These are phyloP conservation scores for Caenorhabditis parvicauda DNA, from an alignment of 2,888 invertebrate genomes.

Conservation along the genomic window DNA sequence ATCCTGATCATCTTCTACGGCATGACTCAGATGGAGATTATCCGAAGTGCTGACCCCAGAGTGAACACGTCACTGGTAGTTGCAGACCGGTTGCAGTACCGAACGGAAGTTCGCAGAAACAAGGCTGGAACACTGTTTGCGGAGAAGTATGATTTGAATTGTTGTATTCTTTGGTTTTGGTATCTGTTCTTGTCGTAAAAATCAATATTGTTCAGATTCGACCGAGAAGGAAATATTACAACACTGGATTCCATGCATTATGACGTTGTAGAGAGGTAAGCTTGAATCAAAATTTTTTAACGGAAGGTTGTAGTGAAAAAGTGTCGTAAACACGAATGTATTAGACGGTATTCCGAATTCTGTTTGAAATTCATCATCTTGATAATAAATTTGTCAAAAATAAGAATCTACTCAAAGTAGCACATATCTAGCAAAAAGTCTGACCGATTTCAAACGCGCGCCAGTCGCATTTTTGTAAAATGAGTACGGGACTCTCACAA, in stretches of 20 bases:
- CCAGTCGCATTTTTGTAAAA: no score
- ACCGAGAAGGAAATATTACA: conserved; percentile 6
- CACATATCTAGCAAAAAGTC: no score
- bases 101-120: conserved; percentile 10
- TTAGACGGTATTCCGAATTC: no score
- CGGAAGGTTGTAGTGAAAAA: not conserved
- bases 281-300: not conserved
- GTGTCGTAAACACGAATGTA: no score
- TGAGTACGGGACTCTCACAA: no score
- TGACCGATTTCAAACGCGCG: no score
- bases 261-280: conserved; percentile 1
- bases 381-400: not conserved
- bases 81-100: conserved; percentile 9
- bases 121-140: conserved; percentile 1
- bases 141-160: conserved; percentile 7
- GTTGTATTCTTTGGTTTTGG: no score
- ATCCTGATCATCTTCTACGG: no score
- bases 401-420: not conserved
- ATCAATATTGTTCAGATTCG: conserved; percentile 11
- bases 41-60: conserved; percentile 12
- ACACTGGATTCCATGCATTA: conserved; percentile 1
- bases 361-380: not conserved
- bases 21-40: conserved; percentile 17
- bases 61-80: conserved; percentile 12
- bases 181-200: no score